Base-by-base conservation (phyloP, 2,797 vertebrate genomes). In the Hybognathus amarus region DNA sequence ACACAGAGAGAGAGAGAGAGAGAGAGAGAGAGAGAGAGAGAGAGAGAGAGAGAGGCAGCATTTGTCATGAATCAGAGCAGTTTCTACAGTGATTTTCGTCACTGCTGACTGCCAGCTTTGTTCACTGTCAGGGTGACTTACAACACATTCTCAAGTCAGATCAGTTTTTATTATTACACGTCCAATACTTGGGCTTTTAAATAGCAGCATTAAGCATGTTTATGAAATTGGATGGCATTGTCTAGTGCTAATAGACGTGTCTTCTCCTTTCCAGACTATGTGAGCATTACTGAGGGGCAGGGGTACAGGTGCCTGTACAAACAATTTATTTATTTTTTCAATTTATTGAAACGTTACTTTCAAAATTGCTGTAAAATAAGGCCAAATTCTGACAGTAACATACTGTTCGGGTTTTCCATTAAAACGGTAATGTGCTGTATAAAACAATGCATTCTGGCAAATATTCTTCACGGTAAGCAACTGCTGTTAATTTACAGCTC, bases 31-130 rank as follows among this genome's bases (percentile, higher is more conserved):
- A 70, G 86, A 33, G 87, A 85, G 86, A 91, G 83, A 89, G 86
- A 84, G 78, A 82, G 86, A 88, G 80, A 83, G 83, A 87, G 86
- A 83, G 89, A 90, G 88, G n/a, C n/a, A 85, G 88, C 87, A 87
- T 82, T 87, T 88, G 89, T 33, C 30, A 33, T 93, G 93, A 93
- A 90, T 93, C 90, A 92, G 87, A 87, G 85, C 80, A 87, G 87
- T 86, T 90, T 91, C 77, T 93, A 83, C 83, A 80, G 33, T 80
- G 78, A 87, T 83, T 83, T 81, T 79, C 54, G 38, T 45, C 77
- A 82, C 71, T 69, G 87, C 79, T 76, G 85, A 64, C 84, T 88
- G 85, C 69, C 86, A 88, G 84, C 87, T 84, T 85, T 87, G 87
- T 88, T 87, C 87, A 83, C 82, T 87, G 85, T 85, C 84, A 84